Conservation (phyloP, 2,797 vertebrate species). For the Trichosurus vulpecula region DNA sequence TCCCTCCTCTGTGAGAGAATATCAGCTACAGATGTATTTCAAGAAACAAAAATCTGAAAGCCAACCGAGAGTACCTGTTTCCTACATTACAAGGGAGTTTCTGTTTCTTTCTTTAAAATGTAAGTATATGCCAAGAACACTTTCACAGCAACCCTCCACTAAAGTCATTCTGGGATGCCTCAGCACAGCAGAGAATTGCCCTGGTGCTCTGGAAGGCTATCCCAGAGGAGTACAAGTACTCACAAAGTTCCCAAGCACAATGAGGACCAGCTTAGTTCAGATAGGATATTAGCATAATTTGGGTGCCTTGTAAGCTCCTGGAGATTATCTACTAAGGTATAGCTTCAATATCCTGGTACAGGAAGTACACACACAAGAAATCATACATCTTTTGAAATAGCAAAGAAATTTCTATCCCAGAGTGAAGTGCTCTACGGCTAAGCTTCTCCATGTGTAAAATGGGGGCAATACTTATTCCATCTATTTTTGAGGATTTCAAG, state of each 20-base stretch:
- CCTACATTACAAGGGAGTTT: neutral
- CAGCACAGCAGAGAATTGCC: neutral
- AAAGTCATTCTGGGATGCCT: neutral
- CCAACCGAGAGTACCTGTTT: conserved; percentile 49
- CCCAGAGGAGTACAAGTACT: neutral
- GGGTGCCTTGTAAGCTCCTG: neutral
- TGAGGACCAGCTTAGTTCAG: neutral
- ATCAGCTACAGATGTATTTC: conserved; percentile 57
- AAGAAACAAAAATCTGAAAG: conserved; percentile 55
- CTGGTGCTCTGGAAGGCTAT: neutral
- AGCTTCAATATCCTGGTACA: neutral
- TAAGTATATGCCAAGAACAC: conserved; percentile 22
- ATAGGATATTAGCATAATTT: neutral
- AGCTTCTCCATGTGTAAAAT: neutral
- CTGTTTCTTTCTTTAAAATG: conserved; percentile 32
- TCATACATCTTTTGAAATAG: neutral
- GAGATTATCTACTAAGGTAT: neutral
- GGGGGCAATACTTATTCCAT: neutral
- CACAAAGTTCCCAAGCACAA: neutral
- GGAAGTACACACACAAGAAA: neutral
- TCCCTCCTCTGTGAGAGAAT: conserved; percentile 47
- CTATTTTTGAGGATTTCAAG: neutral
- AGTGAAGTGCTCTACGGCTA: neutral
- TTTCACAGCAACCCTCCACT: neutral
- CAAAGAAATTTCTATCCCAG: neutral